These are phyloP conservation scores for Odocoileus virginianus DNA, from an alignment of 2,113 vertebrate genomes.

Conservation along the genomic window DNA sequence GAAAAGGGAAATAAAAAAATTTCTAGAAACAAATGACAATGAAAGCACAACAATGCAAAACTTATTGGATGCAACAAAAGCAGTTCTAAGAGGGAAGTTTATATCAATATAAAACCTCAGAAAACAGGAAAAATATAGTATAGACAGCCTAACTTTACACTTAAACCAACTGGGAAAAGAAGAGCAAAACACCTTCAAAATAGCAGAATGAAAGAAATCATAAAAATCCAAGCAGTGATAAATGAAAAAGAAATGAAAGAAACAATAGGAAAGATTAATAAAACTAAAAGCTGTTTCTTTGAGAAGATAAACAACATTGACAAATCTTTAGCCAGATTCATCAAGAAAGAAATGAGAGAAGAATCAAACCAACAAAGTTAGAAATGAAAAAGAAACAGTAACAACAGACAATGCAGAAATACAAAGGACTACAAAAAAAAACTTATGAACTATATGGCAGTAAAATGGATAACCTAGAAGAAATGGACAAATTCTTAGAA, in stretches of 20 bases:
- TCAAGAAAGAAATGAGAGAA: neutral
- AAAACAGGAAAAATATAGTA: rapidly evolving
- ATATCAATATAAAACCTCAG: neutral
- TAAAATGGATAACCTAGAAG: too few relatives aligned
- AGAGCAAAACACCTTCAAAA: neutral
- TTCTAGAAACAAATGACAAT: neutral
- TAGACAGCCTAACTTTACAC: neutral
- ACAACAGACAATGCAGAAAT: neutral
- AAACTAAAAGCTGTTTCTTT: neutral
- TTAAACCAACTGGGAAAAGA: neutral
- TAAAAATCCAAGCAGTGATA: neutral
- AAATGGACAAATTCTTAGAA: too few relatives aligned
- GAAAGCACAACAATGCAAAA: neutral
- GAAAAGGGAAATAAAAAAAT: neutral
- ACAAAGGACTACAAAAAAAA: neutral
- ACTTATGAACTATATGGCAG: neutral
- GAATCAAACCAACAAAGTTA: neutral
- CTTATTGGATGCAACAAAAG: neutral
- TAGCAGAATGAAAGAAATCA: neutral
- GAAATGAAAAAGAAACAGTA: neutral
- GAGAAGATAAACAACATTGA: neutral
- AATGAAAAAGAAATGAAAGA: neutral
- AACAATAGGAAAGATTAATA: neutral
- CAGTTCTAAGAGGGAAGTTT: neutral
- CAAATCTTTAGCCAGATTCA: neutral